These are phyloP conservation scores for Leptinotarsa peninsularis DNA, from an alignment of 2,888 invertebrate genomes.

Conservation along the genomic window DNA sequence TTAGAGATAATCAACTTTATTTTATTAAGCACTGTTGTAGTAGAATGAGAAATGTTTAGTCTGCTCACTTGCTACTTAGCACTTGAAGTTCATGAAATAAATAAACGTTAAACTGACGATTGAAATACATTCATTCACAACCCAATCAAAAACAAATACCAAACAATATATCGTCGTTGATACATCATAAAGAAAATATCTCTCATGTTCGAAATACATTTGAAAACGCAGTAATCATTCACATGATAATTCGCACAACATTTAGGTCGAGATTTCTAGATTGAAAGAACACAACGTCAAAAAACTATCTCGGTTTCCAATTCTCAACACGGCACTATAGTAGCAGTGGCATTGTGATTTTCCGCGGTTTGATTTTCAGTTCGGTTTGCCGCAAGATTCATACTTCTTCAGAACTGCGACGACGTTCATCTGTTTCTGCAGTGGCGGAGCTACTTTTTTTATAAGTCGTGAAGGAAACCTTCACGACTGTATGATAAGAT, in stretches of 20 bases:
- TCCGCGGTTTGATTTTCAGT: constrained; percentile 38
- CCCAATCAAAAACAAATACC: too few relatives aligned
- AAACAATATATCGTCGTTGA: too few relatives aligned
- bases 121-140: background rate
- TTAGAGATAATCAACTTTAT: too few relatives aligned
- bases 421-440: constrained; percentile 23
- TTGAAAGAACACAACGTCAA: constrained; percentile 20
- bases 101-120: background rate
- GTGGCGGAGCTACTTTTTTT: background rate
- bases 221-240: constrained; percentile 15
- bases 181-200: background rate
- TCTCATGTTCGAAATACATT: background rate
- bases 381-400: constrained; percentile 35
- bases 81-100: too few relatives aligned
- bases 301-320: constrained; percentile 27
- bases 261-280: constrained; percentile 23
- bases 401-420: constrained; percentile 27
- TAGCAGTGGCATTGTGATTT: constrained; percentile 36
- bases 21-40: too few relatives aligned
- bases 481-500: too few relatives aligned
- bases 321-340: constrained; percentile 28
- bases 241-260: constrained; percentile 6
- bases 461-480: too few relatives aligned
- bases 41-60: too few relatives aligned
- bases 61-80: too few relatives aligned